Evolutionary conservation across 2,888 invertebrate species (phyloP).

Genomic region (Watsonalla binaria): DNA sequence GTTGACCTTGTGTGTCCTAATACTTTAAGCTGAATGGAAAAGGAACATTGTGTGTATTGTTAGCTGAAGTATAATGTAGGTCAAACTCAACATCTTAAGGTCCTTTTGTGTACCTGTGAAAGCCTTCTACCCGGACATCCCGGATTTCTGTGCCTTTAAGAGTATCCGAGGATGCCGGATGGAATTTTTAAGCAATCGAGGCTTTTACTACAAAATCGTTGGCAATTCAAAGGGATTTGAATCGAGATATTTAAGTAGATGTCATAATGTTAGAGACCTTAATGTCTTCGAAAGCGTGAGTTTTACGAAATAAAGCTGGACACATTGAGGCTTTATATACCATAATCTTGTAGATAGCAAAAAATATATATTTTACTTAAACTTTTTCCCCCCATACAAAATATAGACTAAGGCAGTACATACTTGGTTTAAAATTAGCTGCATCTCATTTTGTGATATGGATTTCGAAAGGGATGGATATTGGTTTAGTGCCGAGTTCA

Average conservation of each 20-base stretch:
- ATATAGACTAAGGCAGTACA: no score
- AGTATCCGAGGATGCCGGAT: not conserved
- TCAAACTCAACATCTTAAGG: not conserved
- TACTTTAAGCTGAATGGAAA: not conserved
- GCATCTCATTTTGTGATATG: no score
- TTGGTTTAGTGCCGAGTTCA: no score
- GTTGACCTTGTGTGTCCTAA: not conserved
- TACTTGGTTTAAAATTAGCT: no score
- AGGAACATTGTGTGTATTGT: not conserved
- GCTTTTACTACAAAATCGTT: conserved; percentile 1
- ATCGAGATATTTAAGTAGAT: not conserved
- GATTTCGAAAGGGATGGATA: no score
- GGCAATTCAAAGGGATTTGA: not conserved
- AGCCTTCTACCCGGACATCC: conserved; percentile 2
- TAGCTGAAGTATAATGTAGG: not conserved
- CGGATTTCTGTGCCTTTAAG: conserved; percentile 2
- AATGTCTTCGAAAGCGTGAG: no score
- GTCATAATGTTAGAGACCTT: no score
- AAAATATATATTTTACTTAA: no score
- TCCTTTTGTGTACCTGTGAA: not conserved
- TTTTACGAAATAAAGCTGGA: no score
- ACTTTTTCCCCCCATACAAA: no score
- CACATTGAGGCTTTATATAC: no score
- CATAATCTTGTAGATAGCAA: no score
- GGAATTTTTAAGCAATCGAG: conserved; percentile 1